Evolutionary conservation across 2,888 invertebrate species (phyloP), one percentile per base, ranked within the genome.

Genomic region (Drepanosiphum platanoidis): DNA sequence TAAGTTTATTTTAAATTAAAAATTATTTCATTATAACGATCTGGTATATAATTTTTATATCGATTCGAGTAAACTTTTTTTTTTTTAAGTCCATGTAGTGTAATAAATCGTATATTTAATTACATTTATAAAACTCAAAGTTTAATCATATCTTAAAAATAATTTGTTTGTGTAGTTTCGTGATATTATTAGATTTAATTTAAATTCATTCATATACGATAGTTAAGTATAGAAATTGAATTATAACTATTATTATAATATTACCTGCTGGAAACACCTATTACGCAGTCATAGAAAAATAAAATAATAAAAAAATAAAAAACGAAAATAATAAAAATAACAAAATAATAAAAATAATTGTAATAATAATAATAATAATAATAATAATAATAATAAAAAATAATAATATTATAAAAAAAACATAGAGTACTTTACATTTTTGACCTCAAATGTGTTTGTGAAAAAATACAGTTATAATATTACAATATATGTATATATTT

Each of bases 391-490:
- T 18, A 42, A 52, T 39, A 36, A 66, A 32, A 32, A 32, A 39
- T 72, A 39, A 27, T 42, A 72, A 27, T 72, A 72, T 42, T 27
- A 42, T 32, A 30, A 58, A 82, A 15, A 72, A 66, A 34, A 81
- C 34, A 83, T 34, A 75, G 68, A 83, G 66, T 77, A 84, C 75
- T 84, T 68, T 68, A 84, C 52, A 58, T 77, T 77, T 64, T 77
- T 77, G 52, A 75, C 66, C 84, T 75, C 75, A 74, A 68, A 84
- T 84, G 75, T 84, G 84, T 84, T 84, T 77, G 84, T 84, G 84
- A 84, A 75, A 84, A 84, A 75, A 68, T 75, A 77, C 75, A 84
- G 75, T 52, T 58, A 66, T 52, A 81, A 58, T 81, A n/a, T 81
- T 58, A 71, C 34, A 61, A 81, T 71, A 68, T 70, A 70, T 70